These are phyloP conservation scores for Papilio dardanus DNA, from an alignment of 1,140 invertebrate genomes.

Conservation along the genomic window DNA sequence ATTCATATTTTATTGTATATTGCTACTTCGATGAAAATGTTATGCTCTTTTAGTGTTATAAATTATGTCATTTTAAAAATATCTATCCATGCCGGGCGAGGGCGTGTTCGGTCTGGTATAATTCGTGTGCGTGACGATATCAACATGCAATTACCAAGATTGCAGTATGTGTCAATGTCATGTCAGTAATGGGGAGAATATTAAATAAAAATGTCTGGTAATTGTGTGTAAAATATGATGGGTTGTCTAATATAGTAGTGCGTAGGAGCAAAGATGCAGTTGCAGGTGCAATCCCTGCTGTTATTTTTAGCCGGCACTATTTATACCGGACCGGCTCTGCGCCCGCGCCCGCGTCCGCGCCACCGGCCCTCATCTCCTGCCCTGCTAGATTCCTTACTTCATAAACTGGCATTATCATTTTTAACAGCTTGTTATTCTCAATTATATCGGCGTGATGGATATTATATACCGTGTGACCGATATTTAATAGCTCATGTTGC, in stretches of 20 bases:
- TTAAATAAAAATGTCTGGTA: constrained; percentile 28
- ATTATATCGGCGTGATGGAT: constrained; percentile 35
- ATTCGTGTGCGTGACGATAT: not conserved
- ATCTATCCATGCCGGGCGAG: not conserved
- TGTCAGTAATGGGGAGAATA: constrained; percentile 20
- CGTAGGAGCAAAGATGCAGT: constrained; percentile 34
- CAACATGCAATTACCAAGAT: constrained; percentile 8
- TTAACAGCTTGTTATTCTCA: constrained; percentile 35
- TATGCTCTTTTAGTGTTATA: not conserved
- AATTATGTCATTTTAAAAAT: not conserved
- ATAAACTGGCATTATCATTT: constrained; percentile 37
- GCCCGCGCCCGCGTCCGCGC: constrained; percentile 31
- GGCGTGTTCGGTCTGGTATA: not conserved
- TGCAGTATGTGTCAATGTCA: constrained; percentile 20
- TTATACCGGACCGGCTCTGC: constrained; percentile 71
- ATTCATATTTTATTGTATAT: not conserved
- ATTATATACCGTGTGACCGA: constrained; percentile 37
- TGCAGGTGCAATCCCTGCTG: constrained; percentile 70
- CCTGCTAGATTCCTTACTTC: constrained; percentile 31
- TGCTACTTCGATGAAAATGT: not conserved
- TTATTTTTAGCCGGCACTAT: constrained; percentile 74
- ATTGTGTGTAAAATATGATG: constrained; percentile 24
- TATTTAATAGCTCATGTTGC: constrained; percentile 31
- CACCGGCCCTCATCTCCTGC: constrained; percentile 19
- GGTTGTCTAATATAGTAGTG: constrained; percentile 5